Evolutionary conservation across 2,113 vertebrate genomes (phyloP), one percentile per base, ranked within the genome.

Genomic region (Salvelinus sp.): DNA sequence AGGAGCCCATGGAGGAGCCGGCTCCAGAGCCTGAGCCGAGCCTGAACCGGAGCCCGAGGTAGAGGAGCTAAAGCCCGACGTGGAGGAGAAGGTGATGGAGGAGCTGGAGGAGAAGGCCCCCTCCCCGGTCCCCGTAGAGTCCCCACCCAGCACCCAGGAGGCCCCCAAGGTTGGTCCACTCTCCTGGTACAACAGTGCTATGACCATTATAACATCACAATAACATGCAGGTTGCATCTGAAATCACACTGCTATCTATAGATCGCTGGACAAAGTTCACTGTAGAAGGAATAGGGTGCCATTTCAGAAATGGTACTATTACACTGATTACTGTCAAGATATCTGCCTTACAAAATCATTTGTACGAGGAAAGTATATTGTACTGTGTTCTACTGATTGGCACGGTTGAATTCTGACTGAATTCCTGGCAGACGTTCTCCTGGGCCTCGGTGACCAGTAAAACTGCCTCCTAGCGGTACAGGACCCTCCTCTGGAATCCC

Each of bases 401-500:
- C 90, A 62, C 58, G 58, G 93, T 89, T 95, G 90, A 14, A 18
- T 54, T 54, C 12, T 54, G 14, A 54, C 94, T 94, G 92, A 88
- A 91, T 95, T 92, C 92, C 92, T 94, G 93, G 91, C 94, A 98
- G 97, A 94, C 96, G 91, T 98, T 97, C 94, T 98, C 97, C 90
- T 98, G 97, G 97, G 97, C 97, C 90, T 97, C 95, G 91, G 97
- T 98, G 94, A 98, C 97, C 92, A 98, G 97, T 97, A 98, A 98
- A 96, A 98, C 94, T 98, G 92, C 97, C 97, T 93, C 97, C 96
- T 91, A 93, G 94, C 89, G 97, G 97, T 91, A 94, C 96, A 90
- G 95, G 95, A 91, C 88, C 95, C 90, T 95, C 96, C 89, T 96
- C 96, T 95, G 97, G 96, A 95, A 95, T 98, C 88, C 92, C 97